Conservation (phyloP, 1,140 invertebrate species). For the Tetragonula clypearis region DNA sequence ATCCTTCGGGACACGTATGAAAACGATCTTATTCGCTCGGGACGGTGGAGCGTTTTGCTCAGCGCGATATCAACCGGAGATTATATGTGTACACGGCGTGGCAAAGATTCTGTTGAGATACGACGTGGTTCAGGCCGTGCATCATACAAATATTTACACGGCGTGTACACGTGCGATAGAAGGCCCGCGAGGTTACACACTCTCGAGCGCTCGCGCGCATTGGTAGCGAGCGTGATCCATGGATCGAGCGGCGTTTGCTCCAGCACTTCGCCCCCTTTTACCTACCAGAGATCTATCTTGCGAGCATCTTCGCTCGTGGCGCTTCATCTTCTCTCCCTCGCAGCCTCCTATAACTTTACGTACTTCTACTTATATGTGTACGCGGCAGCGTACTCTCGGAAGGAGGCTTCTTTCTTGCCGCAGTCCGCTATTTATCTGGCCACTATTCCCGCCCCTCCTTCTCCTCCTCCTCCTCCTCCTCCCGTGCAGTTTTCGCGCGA, state of each 20-base stretch:
- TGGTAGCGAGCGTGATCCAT: constrained; percentile 64
- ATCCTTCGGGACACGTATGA: constrained; percentile 40
- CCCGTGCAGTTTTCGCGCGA: neutral
- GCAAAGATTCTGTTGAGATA: constrained; percentile 56
- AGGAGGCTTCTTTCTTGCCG: constrained; percentile 12
- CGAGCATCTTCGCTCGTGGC: constrained; percentile 21
- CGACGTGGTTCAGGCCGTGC: constrained; percentile 42
- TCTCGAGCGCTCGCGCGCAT: constrained; percentile 36
- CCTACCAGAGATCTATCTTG: constrained; percentile 48
- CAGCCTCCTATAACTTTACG: neutral
- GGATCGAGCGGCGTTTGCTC: constrained; percentile 47
- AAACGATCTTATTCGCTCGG: constrained; percentile 45
- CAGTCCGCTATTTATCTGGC: constrained; percentile 19
- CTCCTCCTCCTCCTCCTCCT: neutral
- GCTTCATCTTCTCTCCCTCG: neutral
- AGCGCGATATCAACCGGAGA: constrained; percentile 53
- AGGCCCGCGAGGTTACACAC: constrained; percentile 24
- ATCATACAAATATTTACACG: constrained; percentile 71
- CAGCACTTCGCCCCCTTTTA: constrained; percentile 42
- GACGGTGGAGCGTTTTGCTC: constrained; percentile 40
- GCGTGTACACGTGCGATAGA: constrained; percentile 58
- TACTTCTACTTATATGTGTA: too few species aligned
- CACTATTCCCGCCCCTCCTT: neutral
- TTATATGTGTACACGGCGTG: constrained; percentile 45
- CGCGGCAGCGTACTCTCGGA: neutral